Evolutionary conservation across 2,797 vertebrate species (phyloP), one percentile per base, ranked within the genome.

Genomic region (Sebastes kiyomatsui): DNA sequence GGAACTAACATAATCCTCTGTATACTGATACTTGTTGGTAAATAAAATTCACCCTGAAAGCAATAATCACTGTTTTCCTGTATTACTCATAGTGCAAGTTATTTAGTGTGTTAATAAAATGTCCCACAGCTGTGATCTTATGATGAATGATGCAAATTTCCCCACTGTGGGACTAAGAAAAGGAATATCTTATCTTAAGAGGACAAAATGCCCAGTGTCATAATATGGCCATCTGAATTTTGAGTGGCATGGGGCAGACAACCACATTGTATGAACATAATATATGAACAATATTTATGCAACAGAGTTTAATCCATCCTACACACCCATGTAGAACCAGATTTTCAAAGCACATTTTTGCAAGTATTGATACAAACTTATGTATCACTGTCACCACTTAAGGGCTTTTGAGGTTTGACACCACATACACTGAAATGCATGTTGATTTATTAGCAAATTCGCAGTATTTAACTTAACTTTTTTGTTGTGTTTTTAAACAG

Each of bases 1-100:
- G 18, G 4, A 72, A 22, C 1, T 22, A 61, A 1, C 38, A 32
- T 77, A 55, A 28, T 68, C 54, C 38, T 81, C 27, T 84, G 46
- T 81, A 72, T 79, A 52, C n/a, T 79, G 60, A 83, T 75, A 74
- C n/a, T 54, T 61, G 16, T 75, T 22, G 80, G 71, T 67, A 66
- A 94, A 93, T 94, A 89, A 91, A 91, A 61, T 16, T 54, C 4
- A 55, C 16, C 30, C 23, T 80, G 7, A 77, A 80, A 83, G 77
- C 81, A 91, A 83, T 89, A 81, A 75, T 73, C 10, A 13, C 1
- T 1, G 14, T 70, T 72, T 80, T 54, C 23, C 12, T 70, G 8
- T 83, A n/a, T 61, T 52, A 4, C 4, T 67, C 2, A 14, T 55
- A 6, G 22, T 78, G 30, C 7, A 13, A 9, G 22, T 60, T 49